Percentiles rank a stretch among this genome's conserved stretches.
These are phyloP conservation scores for Argyrosomus japonicus DNA, from an alignment of 2,113 vertebrate species.

Conservation along the genomic window DNA sequence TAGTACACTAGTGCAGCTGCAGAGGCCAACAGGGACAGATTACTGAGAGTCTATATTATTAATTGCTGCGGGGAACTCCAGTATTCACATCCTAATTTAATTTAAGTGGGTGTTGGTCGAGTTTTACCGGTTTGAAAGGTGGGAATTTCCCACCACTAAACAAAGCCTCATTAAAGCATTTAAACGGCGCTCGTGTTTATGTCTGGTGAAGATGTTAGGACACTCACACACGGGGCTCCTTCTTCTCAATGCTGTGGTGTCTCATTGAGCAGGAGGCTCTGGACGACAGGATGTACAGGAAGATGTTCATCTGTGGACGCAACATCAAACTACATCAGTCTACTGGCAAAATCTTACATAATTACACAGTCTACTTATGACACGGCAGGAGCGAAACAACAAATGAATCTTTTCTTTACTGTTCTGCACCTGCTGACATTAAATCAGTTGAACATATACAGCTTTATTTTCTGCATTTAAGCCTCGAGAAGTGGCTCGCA, in stretches of 20 bases:
- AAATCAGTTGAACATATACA: background rate
- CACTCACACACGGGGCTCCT: slow-evolving; percentile 89
- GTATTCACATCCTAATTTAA: background rate
- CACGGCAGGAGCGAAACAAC: background rate
- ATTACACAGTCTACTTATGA: background rate
- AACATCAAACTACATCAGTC: slow-evolving; percentile 15
- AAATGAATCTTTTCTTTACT: too few species aligned
- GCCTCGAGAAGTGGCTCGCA: background rate
- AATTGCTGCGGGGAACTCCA: background rate
- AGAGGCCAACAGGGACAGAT: background rate
- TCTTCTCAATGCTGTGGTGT: slow-evolving; percentile 91
- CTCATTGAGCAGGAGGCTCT: slow-evolving; percentile 86
- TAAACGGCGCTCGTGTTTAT: background rate
- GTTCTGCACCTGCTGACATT: background rate
- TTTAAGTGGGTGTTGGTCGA: background rate
- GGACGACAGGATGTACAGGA: slow-evolving; percentile 90
- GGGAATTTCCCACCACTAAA: background rate
- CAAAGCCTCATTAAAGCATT: background rate
- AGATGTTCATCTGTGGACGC: slow-evolving; percentile 89
- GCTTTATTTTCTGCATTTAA: background rate
- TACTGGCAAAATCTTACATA: too few species aligned
- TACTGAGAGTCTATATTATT: background rate
- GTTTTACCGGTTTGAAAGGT: background rate
- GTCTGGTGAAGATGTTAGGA: background rate
- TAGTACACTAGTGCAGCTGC: background rate